These are phyloP conservation scores for silkworm (Bombyx mori) DNA, from an alignment of 1,140 invertebrate genomes.

Conservation along the genomic window ASM3026992v2 NC_085129.1:5020501-5021000, in stretches of 20 bases:
- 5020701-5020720: background rate
- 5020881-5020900: background rate
- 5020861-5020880: constrained; percentile 4
- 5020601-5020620: too few relatives aligned
- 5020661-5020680: background rate
- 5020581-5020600: too few relatives aligned
- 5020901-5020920: constrained; percentile 3
- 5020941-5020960: too few relatives aligned
- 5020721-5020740: background rate
- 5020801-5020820: constrained; percentile 7
- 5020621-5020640: too few relatives aligned
- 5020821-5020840: background rate
- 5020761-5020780: constrained; percentile 1
- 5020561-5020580: too few relatives aligned
- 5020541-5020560: too few relatives aligned
- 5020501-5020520: too few relatives aligned
- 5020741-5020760: background rate
- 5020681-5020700: constrained; percentile 1
- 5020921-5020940: too few relatives aligned
- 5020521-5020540: too few relatives aligned
- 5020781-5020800: background rate
- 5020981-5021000: too few relatives aligned
- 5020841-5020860: constrained; percentile 3
- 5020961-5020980: too few relatives aligned
- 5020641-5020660: too few relatives aligned